Evolutionary conservation across 2,113 vertebrate genomes (phyloP).

Genomic region (Istiophorus platypterus): DNA sequence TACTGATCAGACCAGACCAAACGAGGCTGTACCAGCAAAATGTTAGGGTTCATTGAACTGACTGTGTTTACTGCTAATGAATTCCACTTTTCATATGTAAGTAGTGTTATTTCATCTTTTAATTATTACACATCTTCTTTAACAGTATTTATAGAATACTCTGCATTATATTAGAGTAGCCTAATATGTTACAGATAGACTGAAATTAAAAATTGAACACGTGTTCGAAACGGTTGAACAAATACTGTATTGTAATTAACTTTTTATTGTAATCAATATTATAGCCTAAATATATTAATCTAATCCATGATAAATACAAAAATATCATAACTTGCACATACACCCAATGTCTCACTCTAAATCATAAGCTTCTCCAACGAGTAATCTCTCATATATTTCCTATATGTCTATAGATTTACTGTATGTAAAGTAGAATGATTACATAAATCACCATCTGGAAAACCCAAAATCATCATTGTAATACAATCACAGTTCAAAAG

Average conservation of each 20-base stretch:
- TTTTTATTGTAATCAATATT: neutral
- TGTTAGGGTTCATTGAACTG: too few species aligned
- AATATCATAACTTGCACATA: neutral
- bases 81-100: neutral
- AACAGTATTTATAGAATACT: neutral
- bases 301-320: slow-evolving; percentile 28
- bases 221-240: neutral
- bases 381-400: too few species aligned
- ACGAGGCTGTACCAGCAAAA: too few species aligned
- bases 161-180: neutral
- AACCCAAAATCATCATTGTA: neutral
- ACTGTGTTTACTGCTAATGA: too few species aligned
- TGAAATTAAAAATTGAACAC: neutral
- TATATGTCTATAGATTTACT: neutral
- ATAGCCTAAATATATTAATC: slow-evolving; percentile 40
- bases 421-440: slow-evolving; percentile 12
- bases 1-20: too few species aligned
- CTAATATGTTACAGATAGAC: neutral
- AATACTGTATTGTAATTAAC: neutral
- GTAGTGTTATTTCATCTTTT: neutral
- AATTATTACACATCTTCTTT: neutral
- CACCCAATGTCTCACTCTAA: neutral
- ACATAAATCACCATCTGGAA: slow-evolving; percentile 12
- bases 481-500: neutral
- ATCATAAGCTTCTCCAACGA: neutral